Evolutionary conservation across 1,140 invertebrate genomes (phyloP).

Genomic region (Hestina assimilis): DNA sequence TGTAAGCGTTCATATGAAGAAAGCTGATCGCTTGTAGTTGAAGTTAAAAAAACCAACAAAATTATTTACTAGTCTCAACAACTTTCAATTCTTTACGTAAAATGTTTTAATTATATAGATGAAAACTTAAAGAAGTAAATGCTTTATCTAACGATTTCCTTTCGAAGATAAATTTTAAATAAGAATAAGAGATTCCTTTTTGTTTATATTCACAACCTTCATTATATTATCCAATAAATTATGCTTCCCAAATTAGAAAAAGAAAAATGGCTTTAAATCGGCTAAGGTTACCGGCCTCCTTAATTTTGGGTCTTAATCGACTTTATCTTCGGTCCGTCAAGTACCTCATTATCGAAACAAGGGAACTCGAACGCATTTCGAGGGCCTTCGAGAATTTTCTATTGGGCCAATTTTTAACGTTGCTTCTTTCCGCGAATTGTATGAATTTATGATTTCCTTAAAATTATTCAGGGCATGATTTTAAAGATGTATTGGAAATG

Average conservation of each 20-base stretch:
- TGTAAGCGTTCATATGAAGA: too few relatives aligned
- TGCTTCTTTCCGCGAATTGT: neutral
- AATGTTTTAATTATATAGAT: too few relatives aligned
- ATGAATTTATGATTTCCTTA: constrained; percentile 10
- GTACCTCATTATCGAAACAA: constrained; percentile 21
- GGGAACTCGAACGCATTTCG: constrained; percentile 24
- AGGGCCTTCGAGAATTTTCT: constrained; percentile 27
- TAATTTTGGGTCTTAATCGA: constrained; percentile 30
- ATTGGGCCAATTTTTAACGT: constrained; percentile 17
- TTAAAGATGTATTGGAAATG: too few relatives aligned
- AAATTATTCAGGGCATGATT: neutral
- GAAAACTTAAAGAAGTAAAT: too few relatives aligned
- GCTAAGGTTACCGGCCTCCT: constrained; percentile 3
- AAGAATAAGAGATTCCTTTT: too few relatives aligned
- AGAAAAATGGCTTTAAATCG: constrained; percentile 8
- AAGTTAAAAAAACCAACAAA: too few relatives aligned
- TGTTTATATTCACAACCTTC: neutral
- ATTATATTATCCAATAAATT: neutral
- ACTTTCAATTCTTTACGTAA: too few relatives aligned
- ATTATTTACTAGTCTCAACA: too few relatives aligned
- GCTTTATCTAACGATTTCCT: too few relatives aligned
- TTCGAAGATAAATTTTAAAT: too few relatives aligned
- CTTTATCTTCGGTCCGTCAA: constrained; percentile 29
- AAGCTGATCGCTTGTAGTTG: too few relatives aligned
- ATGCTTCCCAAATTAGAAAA: constrained; percentile 1